Base-by-base conservation (phyloP, 2,113 vertebrate species). In the Burhinus oedicnemus region DNA sequence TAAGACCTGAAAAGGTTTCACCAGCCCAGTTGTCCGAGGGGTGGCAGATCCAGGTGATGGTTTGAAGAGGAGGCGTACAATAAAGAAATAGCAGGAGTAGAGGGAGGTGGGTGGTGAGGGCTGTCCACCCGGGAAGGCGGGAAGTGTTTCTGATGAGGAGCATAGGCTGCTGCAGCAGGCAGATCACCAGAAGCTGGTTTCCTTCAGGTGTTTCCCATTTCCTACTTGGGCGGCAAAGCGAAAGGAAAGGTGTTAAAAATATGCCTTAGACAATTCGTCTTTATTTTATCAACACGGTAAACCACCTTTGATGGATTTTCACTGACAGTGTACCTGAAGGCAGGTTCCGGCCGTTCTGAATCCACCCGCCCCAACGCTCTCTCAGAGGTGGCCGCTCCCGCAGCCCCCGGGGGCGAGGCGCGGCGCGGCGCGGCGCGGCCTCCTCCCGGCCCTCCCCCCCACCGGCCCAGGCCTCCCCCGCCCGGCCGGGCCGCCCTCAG, bases 1-100 rank as follows among this genome's bases (percentile, higher is more conserved):
- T 10, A 23, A 23, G 36, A 15, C 18, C 29, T 8, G 65, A 8
- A 23, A 34, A 54, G 17, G 5, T 2, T 27, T 22, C 29, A 3
- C 36, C 38, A 2, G 60, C 23, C 3, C 6, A 15, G 45, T 0
- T 5, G 30, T 6, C 21, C 6, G 5, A 12, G 47, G 8, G 32
- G 42, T 2, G n/a, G 7, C 61, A 18, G 27, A 9, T 3, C 5
- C 47, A 4, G 88, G 19, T 0, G 2, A 3, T 3, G 2, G 21
- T 20, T 4, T 2, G 51, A 8, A 5, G 47, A 10, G 40, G 19
- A 7, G 36, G 9, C 11, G 8, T 1, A 4, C 16, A 7, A 26
- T 17, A 2, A 5, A 4, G 2, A 5, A 4, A 13, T 6, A 12
- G 22, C 64, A 3, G 25, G 1, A 4, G 17, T n/a, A 5, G 34